A percentile compares a stretch with the other conserved stretches of the same genome.
phyloP scores from a whole-genome alignment of 2,888 invertebrate genomes.

The Stegana nigrithorax region DNA sequence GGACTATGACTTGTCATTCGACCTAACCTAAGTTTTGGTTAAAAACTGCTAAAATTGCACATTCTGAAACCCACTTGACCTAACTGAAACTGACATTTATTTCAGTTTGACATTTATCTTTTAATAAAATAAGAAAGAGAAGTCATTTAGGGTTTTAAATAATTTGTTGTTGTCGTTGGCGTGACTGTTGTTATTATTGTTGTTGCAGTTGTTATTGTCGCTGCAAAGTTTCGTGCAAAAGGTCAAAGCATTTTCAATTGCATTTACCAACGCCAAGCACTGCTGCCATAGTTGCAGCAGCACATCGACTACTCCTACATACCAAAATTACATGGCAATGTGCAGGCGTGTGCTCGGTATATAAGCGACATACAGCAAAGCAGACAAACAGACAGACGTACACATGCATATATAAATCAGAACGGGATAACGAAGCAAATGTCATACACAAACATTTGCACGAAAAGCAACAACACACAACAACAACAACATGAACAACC shows the following conservation, averaged over 20 bases:
- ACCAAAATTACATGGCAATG: not conserved
- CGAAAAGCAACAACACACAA: slow-evolving; percentile 20
- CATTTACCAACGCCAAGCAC: not conserved
- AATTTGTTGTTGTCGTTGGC: not conserved
- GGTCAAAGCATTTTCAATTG: slow-evolving; percentile 18
- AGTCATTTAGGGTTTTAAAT: not conserved
- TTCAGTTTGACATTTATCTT: slow-evolving; percentile 2
- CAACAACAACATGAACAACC: slow-evolving; percentile 23
- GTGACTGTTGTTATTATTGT: not conserved
- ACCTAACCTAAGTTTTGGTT: too few species aligned
- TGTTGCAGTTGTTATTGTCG: not conserved
- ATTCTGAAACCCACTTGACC: too few species aligned
- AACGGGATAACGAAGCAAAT: slow-evolving; percentile 44
- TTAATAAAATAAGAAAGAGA: slow-evolving; percentile 1
- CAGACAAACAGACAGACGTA: too few species aligned
- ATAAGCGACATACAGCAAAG: too few species aligned
- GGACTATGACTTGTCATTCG: too few species aligned
- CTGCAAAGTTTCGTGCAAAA: slow-evolving; percentile 15
- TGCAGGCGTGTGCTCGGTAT: not conserved
- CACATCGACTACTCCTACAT: too few species aligned
- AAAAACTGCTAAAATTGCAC: too few species aligned
- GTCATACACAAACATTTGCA: slow-evolving; percentile 37
- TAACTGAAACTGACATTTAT: not conserved
- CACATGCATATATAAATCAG: slow-evolving; percentile 3
- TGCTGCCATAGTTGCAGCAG: not conserved